These are phyloP conservation scores for Chloroceryle aenea DNA, from an alignment of 2,113 vertebrate genomes.

Conservation along the genomic window DNA sequence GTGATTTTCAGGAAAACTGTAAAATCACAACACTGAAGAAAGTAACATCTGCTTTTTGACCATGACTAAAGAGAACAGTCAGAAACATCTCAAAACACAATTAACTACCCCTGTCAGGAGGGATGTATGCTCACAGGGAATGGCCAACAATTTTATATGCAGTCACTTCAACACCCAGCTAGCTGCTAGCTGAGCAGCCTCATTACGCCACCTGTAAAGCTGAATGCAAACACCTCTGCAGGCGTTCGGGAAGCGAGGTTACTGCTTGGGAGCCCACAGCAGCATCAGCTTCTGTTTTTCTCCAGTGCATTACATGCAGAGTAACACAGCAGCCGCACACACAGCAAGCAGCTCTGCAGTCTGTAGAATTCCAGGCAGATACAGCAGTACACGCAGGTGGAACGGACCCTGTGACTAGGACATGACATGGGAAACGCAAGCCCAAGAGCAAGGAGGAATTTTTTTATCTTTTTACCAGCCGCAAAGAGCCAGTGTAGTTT, in stretches of 20 bases:
- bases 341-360: not conserved
- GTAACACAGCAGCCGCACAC: not conserved
- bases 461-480: not conserved
- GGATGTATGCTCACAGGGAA: not conserved
- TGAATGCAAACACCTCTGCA: not conserved
- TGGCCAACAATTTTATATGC: not conserved
- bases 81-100: not conserved
- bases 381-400: not conserved
- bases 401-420: not conserved
- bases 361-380: not conserved
- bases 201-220: not conserved
- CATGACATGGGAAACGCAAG: not conserved
- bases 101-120: not conserved
- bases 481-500: not conserved
- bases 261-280: not conserved
- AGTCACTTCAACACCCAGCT: not conserved
- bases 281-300: not conserved
- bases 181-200: not conserved
- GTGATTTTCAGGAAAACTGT: fast-evolving
- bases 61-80: not conserved
- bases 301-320: not conserved
- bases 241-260: not conserved
- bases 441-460: not conserved
- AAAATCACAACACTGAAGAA: fast-evolving
- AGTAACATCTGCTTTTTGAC: not conserved